A percentile compares a stretch with the other conserved stretches of the same genome.
Conservation (phyloP, 2,797 vertebrate genomes). For the Kryptolebias ocellatus region DNA sequence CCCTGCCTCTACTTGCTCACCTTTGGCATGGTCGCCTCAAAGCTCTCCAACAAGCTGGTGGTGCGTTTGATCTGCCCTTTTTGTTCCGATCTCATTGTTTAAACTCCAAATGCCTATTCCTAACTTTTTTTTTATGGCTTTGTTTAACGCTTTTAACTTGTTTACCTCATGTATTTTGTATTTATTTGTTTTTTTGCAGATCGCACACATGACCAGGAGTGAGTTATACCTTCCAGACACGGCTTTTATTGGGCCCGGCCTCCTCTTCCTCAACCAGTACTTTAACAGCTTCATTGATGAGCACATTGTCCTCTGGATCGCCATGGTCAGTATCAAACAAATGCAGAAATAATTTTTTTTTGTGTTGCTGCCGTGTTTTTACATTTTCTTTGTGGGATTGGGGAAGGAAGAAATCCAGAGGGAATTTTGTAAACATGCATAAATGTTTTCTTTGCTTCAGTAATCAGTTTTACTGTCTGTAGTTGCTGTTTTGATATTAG, state of each 20-base stretch:
- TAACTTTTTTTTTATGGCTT: background rate
- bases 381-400: no score
- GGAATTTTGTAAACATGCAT: no score
- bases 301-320: conserved; percentile 93
- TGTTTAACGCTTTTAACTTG: background rate
- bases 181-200: conserved; percentile 66
- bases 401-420: no score
- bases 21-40: conserved; percentile 93
- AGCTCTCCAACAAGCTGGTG: conserved; percentile 97
- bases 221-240: conserved; percentile 92
- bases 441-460: no score
- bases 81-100: background rate
- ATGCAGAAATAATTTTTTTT: background rate
- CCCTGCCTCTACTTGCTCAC: conserved; percentile 92
- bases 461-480: no score
- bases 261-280: conserved; percentile 97
- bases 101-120: background rate
- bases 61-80: conserved; percentile 73
- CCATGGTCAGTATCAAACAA: conserved; percentile 84
- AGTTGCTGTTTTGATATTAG: no score
- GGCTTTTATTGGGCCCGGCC: conserved; percentile 93
- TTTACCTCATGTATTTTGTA: background rate
- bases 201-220: conserved; percentile 98
- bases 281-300: conserved; percentile 96
- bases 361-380: background rate